These are phyloP conservation scores for Delichon dasypus DNA, from an alignment of 2,797 vertebrate genomes.

Conservation along the genomic window DNA sequence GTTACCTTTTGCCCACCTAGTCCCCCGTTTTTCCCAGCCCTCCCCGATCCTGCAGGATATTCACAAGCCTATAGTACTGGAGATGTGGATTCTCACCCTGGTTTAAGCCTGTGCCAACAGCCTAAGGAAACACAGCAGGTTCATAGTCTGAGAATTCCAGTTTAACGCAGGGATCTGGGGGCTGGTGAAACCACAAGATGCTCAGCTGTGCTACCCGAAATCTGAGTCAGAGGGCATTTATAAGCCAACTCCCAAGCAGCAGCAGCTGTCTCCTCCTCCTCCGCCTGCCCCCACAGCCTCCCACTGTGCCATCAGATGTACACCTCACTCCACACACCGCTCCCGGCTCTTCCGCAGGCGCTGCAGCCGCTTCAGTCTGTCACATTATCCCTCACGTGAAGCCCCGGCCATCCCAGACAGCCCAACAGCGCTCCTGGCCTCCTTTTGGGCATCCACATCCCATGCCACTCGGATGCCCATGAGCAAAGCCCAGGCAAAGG, in stretches of 20 bases:
- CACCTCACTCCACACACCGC: neutral
- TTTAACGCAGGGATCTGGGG: slow-evolving; percentile 15
- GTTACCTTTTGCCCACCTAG: neutral
- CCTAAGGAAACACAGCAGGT: slow-evolving; percentile 55
- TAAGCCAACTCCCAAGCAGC: slow-evolving; percentile 44
- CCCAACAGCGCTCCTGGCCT: neutral
- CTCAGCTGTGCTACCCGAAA: slow-evolving; percentile 28
- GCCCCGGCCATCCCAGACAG: neutral
- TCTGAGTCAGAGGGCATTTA: slow-evolving; percentile 65
- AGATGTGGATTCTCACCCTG: neutral
- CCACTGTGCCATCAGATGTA: slow-evolving; percentile 53
- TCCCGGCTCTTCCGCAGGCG: neutral
- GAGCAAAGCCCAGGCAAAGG: neutral
- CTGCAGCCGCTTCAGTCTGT: slow-evolving; percentile 38
- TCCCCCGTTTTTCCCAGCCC: neutral
- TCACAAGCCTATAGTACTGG: neutral
- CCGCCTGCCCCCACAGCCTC: slow-evolving; percentile 40
- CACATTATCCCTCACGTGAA: slow-evolving; percentile 39
- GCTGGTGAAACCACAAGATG: slow-evolving; percentile 56
- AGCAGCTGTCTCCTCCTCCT: slow-evolving; percentile 56
- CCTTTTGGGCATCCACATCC: neutral
- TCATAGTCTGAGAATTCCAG: slow-evolving; percentile 58
- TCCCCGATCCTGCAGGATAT: neutral
- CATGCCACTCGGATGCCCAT: accelerated
- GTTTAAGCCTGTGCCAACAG: slow-evolving; percentile 40